Evolutionary conservation across 2,113 vertebrate genomes (phyloP).

Genomic region (Oryctolagus cuniculus): DNA sequence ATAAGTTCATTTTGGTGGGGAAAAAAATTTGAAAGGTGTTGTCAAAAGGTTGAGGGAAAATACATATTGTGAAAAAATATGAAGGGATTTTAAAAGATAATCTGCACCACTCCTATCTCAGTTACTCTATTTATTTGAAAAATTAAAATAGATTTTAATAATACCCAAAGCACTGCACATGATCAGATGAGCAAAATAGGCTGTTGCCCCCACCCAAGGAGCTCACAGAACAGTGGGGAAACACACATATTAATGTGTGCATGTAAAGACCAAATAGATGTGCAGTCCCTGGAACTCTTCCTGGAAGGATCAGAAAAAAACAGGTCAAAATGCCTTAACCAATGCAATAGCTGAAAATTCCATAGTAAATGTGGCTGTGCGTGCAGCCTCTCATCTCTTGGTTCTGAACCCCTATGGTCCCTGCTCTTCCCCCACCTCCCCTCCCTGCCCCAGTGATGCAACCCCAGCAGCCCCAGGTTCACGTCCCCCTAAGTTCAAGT

Average conservation of each 20-base stretch:
- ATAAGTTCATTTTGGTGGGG: no score
- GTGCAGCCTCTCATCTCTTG: no score
- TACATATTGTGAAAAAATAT: no score
- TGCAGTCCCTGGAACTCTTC: neutral
- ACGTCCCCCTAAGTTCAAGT: rapidly evolving
- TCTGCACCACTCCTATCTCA: neutral
- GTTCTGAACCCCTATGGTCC: neutral
- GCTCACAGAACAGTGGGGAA: neutral
- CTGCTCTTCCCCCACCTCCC: neutral
- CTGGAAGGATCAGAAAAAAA: neutral
- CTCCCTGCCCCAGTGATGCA: neutral
- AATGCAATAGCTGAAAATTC: neutral
- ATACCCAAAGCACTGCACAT: neutral
- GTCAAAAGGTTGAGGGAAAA: no score
- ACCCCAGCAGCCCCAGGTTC: neutral
- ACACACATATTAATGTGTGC: neutral
- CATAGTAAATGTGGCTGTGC: neutral
- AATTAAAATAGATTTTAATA: neutral
- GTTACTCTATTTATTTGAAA: neutral
- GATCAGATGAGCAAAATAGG: neutral
- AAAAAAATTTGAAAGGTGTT: no score
- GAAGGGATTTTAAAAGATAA: no score
- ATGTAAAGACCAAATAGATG: neutral
- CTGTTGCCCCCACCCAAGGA: neutral
- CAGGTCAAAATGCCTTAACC: neutral